Evolutionary conservation across 2,888 invertebrate species (phyloP).

Genomic region (Deroplatys truncata): DNA sequence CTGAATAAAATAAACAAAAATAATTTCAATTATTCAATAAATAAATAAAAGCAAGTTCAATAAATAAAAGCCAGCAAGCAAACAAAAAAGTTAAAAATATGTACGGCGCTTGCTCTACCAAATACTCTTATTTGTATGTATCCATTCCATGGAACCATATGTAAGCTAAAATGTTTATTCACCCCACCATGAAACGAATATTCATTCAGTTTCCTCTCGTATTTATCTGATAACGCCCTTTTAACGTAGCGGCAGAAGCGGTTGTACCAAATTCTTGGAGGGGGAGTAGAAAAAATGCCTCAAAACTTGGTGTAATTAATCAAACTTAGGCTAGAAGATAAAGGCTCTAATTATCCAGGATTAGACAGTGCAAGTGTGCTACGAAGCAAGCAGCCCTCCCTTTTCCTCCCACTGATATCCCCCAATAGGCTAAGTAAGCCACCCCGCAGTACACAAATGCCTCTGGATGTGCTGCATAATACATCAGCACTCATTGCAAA

Average conservation of each 20-base stretch:
- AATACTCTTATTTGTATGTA: too few species aligned
- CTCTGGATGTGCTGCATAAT: constrained; percentile 15
- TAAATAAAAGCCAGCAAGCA: too few species aligned
- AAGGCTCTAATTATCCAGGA: not conserved
- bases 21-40: too few species aligned
- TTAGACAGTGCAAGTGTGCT: not conserved
- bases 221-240: not conserved
- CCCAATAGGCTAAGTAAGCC: constrained; percentile 15
- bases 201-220: not conserved
- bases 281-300: too few species aligned
- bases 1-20: too few species aligned
- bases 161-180: too few species aligned
- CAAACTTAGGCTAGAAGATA: not conserved
- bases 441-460: constrained; percentile 11
- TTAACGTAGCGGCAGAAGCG: not conserved
- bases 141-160: too few species aligned
- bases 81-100: too few species aligned
- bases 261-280: too few species aligned
- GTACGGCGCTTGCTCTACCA: too few species aligned
- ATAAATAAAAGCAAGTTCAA: too few species aligned
- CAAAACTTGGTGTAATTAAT: too few species aligned
- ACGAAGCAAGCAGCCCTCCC: not conserved
- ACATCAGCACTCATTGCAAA: constrained; percentile 20
- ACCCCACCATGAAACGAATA: not conserved
- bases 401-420: not conserved